Evolutionary conservation across 2,888 invertebrate genomes (phyloP).

Genomic region (Eristalis pertinax): DNA sequence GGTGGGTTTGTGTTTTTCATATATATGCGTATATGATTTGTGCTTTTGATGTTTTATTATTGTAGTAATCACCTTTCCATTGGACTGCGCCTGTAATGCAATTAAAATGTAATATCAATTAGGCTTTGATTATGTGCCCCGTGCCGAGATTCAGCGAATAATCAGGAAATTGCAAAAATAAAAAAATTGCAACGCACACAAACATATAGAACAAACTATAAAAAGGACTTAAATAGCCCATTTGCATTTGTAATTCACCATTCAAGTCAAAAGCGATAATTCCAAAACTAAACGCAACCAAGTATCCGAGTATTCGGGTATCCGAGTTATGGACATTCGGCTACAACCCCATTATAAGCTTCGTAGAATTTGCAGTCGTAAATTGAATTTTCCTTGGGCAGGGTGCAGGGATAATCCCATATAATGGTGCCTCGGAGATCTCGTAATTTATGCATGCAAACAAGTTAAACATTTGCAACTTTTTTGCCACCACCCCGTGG

Average conservation of each 20-base stretch:
- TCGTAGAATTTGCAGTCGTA: conserved; percentile 29
- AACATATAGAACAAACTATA: not conserved
- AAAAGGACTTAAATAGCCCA: conserved; percentile 22
- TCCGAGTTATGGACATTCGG: conserved; percentile 22
- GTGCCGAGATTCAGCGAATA: conserved; percentile 8
- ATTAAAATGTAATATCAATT: conserved; percentile 72
- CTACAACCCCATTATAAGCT: conserved; percentile 24
- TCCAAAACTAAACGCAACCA: conserved; percentile 24
- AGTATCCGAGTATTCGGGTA: conserved; percentile 8
- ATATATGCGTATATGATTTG: conserved; percentile 49
- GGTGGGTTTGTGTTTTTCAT: not conserved
- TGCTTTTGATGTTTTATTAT: conserved; percentile 62
- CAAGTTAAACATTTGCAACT: conserved; percentile 62
- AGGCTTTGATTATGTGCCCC: conserved; percentile 64
- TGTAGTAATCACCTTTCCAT: conserved; percentile 44
- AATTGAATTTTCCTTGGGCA: conserved; percentile 46
- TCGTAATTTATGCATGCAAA: conserved; percentile 60
- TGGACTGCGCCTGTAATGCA: conserved; percentile 52
- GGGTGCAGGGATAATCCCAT: conserved; percentile 49
- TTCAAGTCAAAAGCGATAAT: conserved; percentile 29
- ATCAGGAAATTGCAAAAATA: conserved; percentile 62
- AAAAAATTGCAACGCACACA: not conserved
- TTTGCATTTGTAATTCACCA: conserved; percentile 63
- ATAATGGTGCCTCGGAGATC: conserved; percentile 52
- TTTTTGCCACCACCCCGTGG: not conserved